Evolutionary conservation across 2,888 invertebrate genomes (phyloP).

Genomic region (Andrena marginata): DNA sequence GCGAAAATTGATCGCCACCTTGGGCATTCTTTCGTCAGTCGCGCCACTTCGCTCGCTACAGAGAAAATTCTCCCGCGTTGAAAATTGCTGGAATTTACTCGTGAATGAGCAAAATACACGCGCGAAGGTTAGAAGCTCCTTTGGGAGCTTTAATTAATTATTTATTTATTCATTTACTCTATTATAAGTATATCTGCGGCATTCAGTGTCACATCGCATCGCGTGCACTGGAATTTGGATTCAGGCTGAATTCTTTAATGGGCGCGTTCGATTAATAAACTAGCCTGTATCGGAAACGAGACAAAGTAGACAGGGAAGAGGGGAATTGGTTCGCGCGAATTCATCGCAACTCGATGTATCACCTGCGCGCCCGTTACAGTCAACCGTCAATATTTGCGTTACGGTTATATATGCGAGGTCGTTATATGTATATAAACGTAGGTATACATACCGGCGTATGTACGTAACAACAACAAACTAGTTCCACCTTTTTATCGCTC

Average conservation of each 20-base stretch:
- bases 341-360: conserved; percentile 31
- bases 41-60: not conserved
- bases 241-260: no score
- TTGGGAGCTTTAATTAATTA: no score
- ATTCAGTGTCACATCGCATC: no score
- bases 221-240: no score
- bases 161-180: no score
- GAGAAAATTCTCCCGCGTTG: not conserved
- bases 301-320: not conserved
- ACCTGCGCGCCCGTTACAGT: conserved; percentile 34
- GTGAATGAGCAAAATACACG: no score
- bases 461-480: conserved; percentile 32
- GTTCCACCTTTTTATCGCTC: conserved; percentile 9
- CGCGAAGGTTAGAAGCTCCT: no score
- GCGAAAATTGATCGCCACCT: not conserved
- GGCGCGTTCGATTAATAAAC: no score
- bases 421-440: conserved; percentile 34
- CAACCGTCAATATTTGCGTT: conserved; percentile 56
- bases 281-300: not conserved
- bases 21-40: no score
- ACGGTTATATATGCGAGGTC: conserved; percentile 41
- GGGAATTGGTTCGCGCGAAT: conserved; percentile 16
- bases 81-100: no score
- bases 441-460: not conserved
- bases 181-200: no score